Evolutionary conservation across 2,113 vertebrate genomes (phyloP).

Genomic region (Caretta caretta): DNA sequence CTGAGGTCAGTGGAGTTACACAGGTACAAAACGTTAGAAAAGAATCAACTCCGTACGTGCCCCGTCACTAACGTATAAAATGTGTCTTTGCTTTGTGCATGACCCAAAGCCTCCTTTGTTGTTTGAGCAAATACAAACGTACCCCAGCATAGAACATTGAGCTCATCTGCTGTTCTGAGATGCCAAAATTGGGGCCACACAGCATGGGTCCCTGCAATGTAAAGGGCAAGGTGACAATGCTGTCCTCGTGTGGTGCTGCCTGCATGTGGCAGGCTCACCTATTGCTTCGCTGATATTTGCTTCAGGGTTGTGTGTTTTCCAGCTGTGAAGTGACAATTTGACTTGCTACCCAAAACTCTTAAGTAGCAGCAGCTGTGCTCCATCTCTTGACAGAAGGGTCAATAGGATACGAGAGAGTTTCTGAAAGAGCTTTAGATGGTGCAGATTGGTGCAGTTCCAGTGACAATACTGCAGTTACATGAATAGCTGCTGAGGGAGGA

Average conservation of each 20-base stretch:
- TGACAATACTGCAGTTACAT: too few relatives aligned
- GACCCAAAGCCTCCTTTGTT: neutral
- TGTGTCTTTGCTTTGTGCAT: accelerated
- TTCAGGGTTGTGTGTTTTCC: neutral
- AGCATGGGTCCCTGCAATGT: accelerated
- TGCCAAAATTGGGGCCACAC: neutral
- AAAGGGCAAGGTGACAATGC: neutral
- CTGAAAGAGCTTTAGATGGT: neutral
- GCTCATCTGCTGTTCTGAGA: neutral
- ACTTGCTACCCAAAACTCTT: neutral
- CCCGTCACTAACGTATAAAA: neutral
- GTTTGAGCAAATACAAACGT: too few relatives aligned
- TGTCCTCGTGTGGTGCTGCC: neutral
- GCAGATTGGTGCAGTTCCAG: accelerated
- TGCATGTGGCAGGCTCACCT: accelerated
- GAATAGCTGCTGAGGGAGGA: too few relatives aligned
- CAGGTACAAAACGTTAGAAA: neutral
- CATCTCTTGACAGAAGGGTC: neutral
- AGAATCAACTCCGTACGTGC: neutral
- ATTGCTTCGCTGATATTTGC: neutral
- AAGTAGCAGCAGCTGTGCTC: accelerated
- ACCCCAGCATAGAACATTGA: neutral
- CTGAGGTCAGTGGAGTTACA: neutral
- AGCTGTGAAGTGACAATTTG: neutral
- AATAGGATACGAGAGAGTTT: neutral